A percentile compares a stretch with the other conserved stretches of the same genome.
phyloP scores from a whole-genome alignment of 2,888 invertebrate genomes.

The Calliphora vomitoria region DNA sequence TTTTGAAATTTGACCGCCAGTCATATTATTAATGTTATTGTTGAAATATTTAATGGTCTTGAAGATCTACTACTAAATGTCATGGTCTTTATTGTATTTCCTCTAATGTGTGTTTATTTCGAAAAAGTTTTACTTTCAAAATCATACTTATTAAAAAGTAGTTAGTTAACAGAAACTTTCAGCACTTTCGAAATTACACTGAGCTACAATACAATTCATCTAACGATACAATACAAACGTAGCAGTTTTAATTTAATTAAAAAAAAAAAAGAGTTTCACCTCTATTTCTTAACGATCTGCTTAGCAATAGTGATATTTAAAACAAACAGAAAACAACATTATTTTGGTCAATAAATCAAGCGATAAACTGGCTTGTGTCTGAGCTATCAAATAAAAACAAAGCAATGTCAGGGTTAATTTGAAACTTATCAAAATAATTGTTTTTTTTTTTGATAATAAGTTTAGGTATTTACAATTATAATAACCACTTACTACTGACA shows the following conservation, averaged over 20 bases:
- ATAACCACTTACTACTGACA: not conserved
- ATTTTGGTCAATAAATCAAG: not conserved
- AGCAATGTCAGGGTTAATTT: not conserved
- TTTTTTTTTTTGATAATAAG: not conserved
- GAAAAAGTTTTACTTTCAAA: not conserved
- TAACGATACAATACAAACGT: too few relatives aligned
- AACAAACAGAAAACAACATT: not conserved
- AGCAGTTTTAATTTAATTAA: too few relatives aligned
- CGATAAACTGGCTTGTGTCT: not conserved
- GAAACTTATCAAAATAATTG: slow-evolving; percentile 5
- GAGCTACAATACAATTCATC: not conserved
- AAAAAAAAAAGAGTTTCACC: too few relatives aligned
- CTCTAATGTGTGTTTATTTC: not conserved
- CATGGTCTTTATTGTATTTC: not conserved
- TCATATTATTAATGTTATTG: not conserved
- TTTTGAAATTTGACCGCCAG: not conserved
- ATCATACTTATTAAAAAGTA: not conserved
- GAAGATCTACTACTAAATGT: not conserved
- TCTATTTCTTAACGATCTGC: not conserved
- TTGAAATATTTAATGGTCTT: not conserved
- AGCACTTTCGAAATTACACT: not conserved
- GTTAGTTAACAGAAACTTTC: not conserved
- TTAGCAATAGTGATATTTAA: not conserved
- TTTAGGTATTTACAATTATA: not conserved
- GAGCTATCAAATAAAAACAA: not conserved